Base-by-base conservation (phyloP, 1,140 invertebrate species). In the Schlechtendalia chinensis region DNA sequence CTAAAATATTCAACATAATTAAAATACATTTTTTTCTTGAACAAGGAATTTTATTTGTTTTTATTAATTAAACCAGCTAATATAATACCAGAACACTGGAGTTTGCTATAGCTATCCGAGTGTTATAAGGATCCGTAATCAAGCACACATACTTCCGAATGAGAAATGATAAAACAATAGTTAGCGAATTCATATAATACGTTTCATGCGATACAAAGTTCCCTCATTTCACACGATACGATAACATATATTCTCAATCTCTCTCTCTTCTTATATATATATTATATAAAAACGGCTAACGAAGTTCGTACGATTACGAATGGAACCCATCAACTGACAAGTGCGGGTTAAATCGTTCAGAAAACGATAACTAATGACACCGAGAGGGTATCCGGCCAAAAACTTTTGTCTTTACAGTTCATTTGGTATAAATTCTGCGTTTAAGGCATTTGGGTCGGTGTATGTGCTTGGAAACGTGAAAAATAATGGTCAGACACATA, bases 391-490 rank as follows among this genome's bases (percentile, higher is more conserved):
- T 29, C 12, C 12, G 17, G 17, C 10, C 17, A 59, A 58, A 75
- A 75, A 75, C 50, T 56, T 75, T 75, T 75, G 72, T 75, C 32
- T 75, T 75, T 59, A 56, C 72, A 75, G 72, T 75, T 75, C 72
- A 75, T 75, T 75, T 75, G 53, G 54, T 75, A 39, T 59, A 75
- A 39, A 19, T 27, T 58, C 12, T 4, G 1, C 45, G 56, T 32
- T 22, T 10, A 56, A 22, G 17, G 50, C 27, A 16, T 72, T 5
- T 29, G 69, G 16, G 17, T 58, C 11, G 8, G 22, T 1, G 5
- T 19, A 5, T 14, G n/a, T 24, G 5, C 29, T 3, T 11, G n/a
- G 29, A 5, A 14, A 29, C 6, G 61, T 32, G 19, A n/a, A 19
- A 32, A 65, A 65, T 39, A 29, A 65, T 8, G 17, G 29, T 19